Evolutionary conservation across 2,113 vertebrate species (phyloP), one percentile per base, ranked within the genome.

Genomic region (Cricetomys ansorgei): DNA sequence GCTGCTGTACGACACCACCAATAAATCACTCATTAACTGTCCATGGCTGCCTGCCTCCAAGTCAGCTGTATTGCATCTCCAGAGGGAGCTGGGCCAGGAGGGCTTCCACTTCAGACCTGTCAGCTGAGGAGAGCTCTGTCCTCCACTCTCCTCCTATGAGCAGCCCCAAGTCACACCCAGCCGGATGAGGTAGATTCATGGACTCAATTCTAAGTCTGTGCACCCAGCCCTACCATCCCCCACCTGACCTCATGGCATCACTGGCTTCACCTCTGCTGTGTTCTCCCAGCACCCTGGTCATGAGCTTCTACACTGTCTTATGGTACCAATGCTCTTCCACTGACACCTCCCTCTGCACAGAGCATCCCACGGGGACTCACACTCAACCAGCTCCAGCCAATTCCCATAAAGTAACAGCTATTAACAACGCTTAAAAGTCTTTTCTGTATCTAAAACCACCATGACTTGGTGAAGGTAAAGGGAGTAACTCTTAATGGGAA

Each of bases 21-120:
- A 98, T 98, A 98, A 98, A 99, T 99, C 98, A 98, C 98, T 98
- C 96, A 97, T 97, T 98, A 98, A 98, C 98, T 94, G 97, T 81
- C 97, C 80, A 21, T 97, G 98, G 97, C 98, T n/a, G 92, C 94
- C 96, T 90, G 90, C 95, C 84, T 96, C 84, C 40, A 7, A 37
- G 65, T 31, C 5, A 0, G 53, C 80, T 81, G 9, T 31, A 67
- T 77, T 73, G 88, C 53, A 88, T 69, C 89, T 17, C 37, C 50
- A 37, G 86, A 57, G 2, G 31, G 43, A 31, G 25, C 83, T 3
- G 10, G 64, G 80, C 75, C 31, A 13, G 73, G 19, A 45, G 31
- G 50, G 48, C 72, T 3, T 27, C 53, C 70, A 31, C 89, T 67
- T 15, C 23, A 50, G 45, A 73, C 8, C 12, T 55, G n/a, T 64